Conservation (phyloP, 2,888 invertebrate genomes). For the Zelleria hepariella region DNA sequence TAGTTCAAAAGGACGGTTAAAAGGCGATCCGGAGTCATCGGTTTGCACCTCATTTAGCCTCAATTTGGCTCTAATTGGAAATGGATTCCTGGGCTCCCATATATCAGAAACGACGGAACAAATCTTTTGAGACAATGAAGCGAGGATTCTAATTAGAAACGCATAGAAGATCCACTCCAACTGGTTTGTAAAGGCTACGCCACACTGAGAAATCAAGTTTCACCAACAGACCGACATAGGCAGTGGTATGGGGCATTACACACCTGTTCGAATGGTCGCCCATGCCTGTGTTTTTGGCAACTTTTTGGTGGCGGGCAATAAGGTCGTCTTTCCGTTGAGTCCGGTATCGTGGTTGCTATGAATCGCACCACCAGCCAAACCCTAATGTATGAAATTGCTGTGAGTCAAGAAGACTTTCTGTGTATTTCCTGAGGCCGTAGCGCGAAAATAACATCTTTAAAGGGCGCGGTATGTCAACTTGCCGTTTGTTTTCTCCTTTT, state of each 20-base stretch:
- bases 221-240: too few species aligned
- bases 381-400: neutral
- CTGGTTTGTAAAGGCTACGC: neutral
- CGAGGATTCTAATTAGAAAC: neutral
- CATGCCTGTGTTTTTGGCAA: too few species aligned
- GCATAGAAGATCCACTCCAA: neutral
- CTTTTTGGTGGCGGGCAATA: too few species aligned
- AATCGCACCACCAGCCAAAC: too few species aligned
- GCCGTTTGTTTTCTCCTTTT: neutral
- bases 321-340: too few species aligned
- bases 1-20: conserved; percentile 11
- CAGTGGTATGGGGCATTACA: too few species aligned
- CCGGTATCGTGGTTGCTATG: too few species aligned
- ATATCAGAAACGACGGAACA: conserved; percentile 3
- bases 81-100: conserved; percentile 26
- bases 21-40: conserved; percentile 24
- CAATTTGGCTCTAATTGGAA: conserved; percentile 50
- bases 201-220: neutral
- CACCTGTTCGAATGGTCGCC: too few species aligned
- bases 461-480: neutral
- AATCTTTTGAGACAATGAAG: neutral
- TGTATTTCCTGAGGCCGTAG: neutral
- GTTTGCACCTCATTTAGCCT: conserved; percentile 52
- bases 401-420: neutral
- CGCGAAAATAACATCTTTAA: neutral